phyloP scores from a whole-genome alignment of 2,888 invertebrate species.

The Deilephila elpenor region DNA sequence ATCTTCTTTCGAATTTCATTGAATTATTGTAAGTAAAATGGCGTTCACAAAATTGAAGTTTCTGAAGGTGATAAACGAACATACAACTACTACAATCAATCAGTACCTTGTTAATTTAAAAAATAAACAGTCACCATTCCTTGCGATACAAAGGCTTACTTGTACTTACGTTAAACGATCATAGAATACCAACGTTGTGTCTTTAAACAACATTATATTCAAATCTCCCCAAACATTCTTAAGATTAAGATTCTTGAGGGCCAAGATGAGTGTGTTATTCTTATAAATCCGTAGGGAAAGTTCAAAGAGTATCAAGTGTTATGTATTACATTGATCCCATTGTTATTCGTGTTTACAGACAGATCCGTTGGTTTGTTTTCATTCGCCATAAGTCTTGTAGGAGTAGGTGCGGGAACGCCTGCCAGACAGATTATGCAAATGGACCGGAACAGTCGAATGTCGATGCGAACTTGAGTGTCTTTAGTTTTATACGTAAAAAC shows the following conservation, averaged over 20 bases:
- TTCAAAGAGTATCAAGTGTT: background rate
- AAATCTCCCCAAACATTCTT: background rate
- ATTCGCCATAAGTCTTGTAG: conserved; percentile 30
- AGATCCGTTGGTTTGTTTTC: conserved; percentile 33
- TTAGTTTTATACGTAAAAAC: background rate
- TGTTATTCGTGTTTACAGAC: conserved; percentile 29
- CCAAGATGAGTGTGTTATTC: background rate
- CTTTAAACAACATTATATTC: too few species aligned
- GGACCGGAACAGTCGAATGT: background rate
- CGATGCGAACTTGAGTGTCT: conserved; percentile 8
- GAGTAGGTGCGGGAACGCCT: conserved; percentile 23
- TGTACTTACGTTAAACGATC: too few species aligned
- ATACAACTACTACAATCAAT: too few species aligned
- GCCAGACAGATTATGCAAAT: conserved; percentile 27
- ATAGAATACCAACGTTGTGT: too few species aligned
- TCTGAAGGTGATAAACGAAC: too few species aligned
- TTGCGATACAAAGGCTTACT: too few species aligned
- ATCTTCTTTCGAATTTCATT: too few species aligned
- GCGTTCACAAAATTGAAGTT: too few species aligned
- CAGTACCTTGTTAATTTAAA: too few species aligned
- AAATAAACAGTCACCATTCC: too few species aligned
- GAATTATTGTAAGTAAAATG: too few species aligned
- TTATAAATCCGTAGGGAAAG: background rate
- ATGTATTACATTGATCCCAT: conserved; percentile 24
- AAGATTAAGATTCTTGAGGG: background rate